phyloP scores from a whole-genome alignment of 2,888 invertebrate species.

The Plutella xylostella region DNA sequence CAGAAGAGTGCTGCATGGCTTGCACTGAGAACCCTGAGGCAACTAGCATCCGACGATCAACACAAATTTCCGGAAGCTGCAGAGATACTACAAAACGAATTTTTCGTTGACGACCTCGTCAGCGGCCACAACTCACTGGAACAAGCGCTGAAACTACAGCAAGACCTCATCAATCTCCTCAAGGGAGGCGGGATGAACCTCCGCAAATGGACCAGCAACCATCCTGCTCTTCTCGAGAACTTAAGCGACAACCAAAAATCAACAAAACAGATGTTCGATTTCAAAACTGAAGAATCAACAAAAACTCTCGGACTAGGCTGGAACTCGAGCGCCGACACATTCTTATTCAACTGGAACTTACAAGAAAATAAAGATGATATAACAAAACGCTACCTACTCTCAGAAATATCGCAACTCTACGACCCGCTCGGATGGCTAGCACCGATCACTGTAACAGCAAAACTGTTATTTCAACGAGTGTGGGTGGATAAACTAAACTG shows the following conservation, averaged over 20 bases:
- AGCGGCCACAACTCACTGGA: neutral
- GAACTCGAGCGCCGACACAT: slow-evolving; percentile 1
- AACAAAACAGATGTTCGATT: neutral
- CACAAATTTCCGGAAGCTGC: neutral
- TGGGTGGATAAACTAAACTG: neutral
- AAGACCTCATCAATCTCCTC: neutral
- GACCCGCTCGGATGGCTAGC: neutral
- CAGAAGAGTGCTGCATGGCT: slow-evolving; percentile 16
- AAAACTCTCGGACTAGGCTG: slow-evolving; percentile 1
- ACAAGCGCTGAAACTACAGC: neutral
- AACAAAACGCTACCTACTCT: slow-evolving; percentile 15
- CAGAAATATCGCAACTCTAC: slow-evolving; percentile 1
- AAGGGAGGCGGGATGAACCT: neutral
- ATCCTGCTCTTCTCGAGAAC: neutral
- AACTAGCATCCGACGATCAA: neutral
- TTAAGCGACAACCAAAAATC: neutral
- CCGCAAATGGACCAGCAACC: neutral
- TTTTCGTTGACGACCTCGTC: slow-evolving; percentile 3
- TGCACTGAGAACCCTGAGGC: slow-evolving; percentile 9
- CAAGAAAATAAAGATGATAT: neutral
- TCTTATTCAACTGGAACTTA: slow-evolving; percentile 13
- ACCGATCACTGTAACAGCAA: neutral
- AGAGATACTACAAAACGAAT: neutral
- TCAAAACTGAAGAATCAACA: neutral
- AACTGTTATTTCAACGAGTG: neutral